Base-by-base conservation (phyloP, 64 coral and sea anemone genomes). In the Actinia equina region DNA sequence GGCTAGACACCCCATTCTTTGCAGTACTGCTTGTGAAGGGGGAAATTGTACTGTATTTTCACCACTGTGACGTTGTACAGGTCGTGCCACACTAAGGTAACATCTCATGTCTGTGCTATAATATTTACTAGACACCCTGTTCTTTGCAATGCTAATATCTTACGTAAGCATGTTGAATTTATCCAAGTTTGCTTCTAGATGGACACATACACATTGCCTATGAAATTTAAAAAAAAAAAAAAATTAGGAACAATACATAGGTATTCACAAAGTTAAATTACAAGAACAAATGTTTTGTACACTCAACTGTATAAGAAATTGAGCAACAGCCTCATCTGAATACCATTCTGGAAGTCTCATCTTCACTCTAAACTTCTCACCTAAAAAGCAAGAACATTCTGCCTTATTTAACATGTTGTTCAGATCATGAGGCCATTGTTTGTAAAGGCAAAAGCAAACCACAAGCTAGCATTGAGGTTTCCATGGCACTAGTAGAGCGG, bases 121-220 rank as follows among this genome's bases (percentile, higher is more conserved):
- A 49, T 49, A 49, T 6, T 4, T 49, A 49, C 46, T 49, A 49
- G 46, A 6, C 46, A 37, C 30, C 30, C 30, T 37, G 30, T 37
- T 37, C 30, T 37, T 37, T 37, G 30, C 46, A 49, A 49, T 30
- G 3, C 19, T 27, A 30, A 41, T 41, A 30, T 14, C 93, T 99
- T 90, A 99, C 97, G 87, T 87, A 23, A 99, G 82, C 56, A 99
- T 87, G 69, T 99, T 99, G 84, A 95, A 99, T 88, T 99, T 99
- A 86, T 99, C 97, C 82, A 88, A 44, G 59, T 85, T 58, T 3
- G 90, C 89, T 63, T 99, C 91, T 82, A 99, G 79, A 81, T 99
- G 97, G 86, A 95, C 83, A 70, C 97, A 99, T 49, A 99, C 86
- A 90, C 97, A 99, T 49, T 99, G 85, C 51, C 97, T 99, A 82